These are phyloP conservation scores for Papilio polyxenes DNA, from an alignment of 1,140 invertebrate species.

Conservation along the genomic window DNA sequence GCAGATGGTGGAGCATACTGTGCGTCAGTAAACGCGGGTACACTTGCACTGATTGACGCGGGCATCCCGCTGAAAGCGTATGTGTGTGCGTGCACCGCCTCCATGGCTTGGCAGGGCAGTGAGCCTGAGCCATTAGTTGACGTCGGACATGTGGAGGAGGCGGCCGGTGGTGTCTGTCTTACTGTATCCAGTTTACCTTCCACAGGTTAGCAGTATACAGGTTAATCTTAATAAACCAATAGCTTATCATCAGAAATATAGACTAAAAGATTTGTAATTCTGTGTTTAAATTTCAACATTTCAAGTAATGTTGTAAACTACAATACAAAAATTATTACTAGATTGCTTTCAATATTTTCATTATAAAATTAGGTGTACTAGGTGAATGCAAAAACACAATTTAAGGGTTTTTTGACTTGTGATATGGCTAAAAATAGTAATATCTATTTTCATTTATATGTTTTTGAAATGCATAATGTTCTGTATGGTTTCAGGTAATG, in stretches of 20 bases:
- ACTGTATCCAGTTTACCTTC: slow-evolving; percentile 89
- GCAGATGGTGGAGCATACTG: slow-evolving; percentile 97
- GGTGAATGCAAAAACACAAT: no score
- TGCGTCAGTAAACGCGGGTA: slow-evolving; percentile 95
- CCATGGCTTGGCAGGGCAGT: slow-evolving; percentile 83
- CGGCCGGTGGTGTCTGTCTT: slow-evolving; percentile 86
- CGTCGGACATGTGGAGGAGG: slow-evolving; percentile 88
- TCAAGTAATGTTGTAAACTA: no score
- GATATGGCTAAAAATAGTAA: no score
- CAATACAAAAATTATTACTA: no score
- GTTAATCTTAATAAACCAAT: background rate
- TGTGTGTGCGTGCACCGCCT: slow-evolving; percentile 90
- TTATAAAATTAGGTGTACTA: no score
- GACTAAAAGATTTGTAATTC: no score
- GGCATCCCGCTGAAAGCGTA: slow-evolving; percentile 97
- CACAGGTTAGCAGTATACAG: slow-evolving; percentile 57
- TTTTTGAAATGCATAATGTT: background rate
- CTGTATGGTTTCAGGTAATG: slow-evolving; percentile 77
- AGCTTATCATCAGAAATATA: no score
- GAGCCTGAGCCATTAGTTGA: slow-evolving; percentile 88
- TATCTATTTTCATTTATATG: no score
- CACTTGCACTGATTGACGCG: slow-evolving; percentile 97
- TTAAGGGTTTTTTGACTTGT: no score
- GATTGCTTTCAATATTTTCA: no score
- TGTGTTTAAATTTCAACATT: no score